Percentiles rank a stretch among this genome's conserved stretches.
Evolutionary conservation across 2,888 invertebrate species (phyloP).

Genomic region (Microdon myrmicae): DNA sequence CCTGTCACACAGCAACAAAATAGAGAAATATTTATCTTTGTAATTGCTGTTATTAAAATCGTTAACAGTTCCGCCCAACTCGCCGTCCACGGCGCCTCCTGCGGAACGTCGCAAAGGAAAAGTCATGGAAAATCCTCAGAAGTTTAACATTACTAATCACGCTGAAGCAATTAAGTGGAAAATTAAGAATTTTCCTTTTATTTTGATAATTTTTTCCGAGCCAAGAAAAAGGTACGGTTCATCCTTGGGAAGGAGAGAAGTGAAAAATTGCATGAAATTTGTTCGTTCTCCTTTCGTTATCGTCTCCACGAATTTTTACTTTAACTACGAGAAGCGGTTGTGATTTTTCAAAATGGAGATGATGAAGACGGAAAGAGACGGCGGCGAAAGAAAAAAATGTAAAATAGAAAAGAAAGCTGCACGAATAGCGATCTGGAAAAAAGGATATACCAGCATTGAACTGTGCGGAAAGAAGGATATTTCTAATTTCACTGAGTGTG

Average conservation of each 20-base stretch:
- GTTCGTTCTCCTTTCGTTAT: slow-evolving; percentile 24
- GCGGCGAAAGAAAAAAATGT: neutral
- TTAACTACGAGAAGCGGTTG: slow-evolving; percentile 41
- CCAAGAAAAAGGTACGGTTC: slow-evolving; percentile 36
- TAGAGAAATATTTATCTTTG: slow-evolving; percentile 41
- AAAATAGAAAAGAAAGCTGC: slow-evolving; percentile 8
- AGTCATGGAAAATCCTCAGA: slow-evolving; percentile 45
- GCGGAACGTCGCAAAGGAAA: slow-evolving; percentile 12
- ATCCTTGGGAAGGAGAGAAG: slow-evolving; percentile 36
- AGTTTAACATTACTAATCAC: slow-evolving; percentile 52
- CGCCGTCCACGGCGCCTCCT: slow-evolving; percentile 1
- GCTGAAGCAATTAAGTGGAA: slow-evolving; percentile 53
- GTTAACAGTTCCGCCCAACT: slow-evolving; percentile 22
- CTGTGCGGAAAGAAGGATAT: slow-evolving; percentile 48
- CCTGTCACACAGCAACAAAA: slow-evolving; percentile 16
- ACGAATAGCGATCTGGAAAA: too few species aligned
- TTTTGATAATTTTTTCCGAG: too few species aligned
- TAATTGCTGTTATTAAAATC: slow-evolving; percentile 50
- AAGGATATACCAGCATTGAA: slow-evolving; percentile 27
- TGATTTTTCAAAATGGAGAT: slow-evolving; percentile 46
- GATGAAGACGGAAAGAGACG: slow-evolving; percentile 11
- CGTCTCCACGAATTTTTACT: slow-evolving; percentile 7
- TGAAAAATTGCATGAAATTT: slow-evolving; percentile 51
- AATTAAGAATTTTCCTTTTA: slow-evolving; percentile 52
- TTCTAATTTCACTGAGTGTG: slow-evolving; percentile 52